Conservation (phyloP, 2,888 invertebrate species). For the Lacanobia wlatinum region DNA sequence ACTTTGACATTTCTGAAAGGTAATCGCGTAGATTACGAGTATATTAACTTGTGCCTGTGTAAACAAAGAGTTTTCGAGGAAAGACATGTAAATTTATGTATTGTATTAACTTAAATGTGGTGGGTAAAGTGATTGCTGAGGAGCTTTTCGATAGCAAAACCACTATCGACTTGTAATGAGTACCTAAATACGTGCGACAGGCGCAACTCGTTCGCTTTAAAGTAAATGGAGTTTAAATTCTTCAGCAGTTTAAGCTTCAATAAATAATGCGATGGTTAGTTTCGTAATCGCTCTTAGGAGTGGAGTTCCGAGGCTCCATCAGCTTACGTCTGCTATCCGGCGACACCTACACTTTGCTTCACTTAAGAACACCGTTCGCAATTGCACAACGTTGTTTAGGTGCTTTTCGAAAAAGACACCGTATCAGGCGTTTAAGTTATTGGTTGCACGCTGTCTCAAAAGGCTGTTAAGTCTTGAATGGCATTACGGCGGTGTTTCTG, state of each 20-base stretch:
- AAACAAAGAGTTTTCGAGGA: slow-evolving; percentile 21
- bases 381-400: slow-evolving; percentile 82
- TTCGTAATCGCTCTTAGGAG: slow-evolving; percentile 66
- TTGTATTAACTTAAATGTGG: neutral
- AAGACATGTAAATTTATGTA: neutral
- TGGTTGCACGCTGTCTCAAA: slow-evolving; percentile 73
- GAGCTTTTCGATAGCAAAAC: slow-evolving; percentile 23
- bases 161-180: slow-evolving; percentile 18
- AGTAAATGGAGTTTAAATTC: slow-evolving; percentile 44
- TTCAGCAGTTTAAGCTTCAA: slow-evolving; percentile 39
- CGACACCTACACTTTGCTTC: slow-evolving; percentile 76
- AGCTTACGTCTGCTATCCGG: slow-evolving; percentile 78
- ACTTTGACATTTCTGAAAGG: slow-evolving; percentile 51
- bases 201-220: slow-evolving; percentile 33
- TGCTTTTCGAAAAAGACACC: slow-evolving; percentile 79
- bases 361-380: slow-evolving; percentile 72
- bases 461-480: slow-evolving; percentile 78
- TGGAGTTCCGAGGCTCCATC: slow-evolving; percentile 72
- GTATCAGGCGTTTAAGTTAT: slow-evolving; percentile 78
- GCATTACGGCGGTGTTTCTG: slow-evolving; percentile 72
- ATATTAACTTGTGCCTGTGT: neutral
- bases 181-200: slow-evolving; percentile 14
- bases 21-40: slow-evolving; percentile 17
- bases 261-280: slow-evolving; percentile 59
- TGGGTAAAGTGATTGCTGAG: neutral